Percentiles rank a stretch among this genome's conserved stretches.
Evolutionary conservation across 1,140 invertebrate genomes (phyloP).

Genomic region (Procambarus clarkii): DNA sequence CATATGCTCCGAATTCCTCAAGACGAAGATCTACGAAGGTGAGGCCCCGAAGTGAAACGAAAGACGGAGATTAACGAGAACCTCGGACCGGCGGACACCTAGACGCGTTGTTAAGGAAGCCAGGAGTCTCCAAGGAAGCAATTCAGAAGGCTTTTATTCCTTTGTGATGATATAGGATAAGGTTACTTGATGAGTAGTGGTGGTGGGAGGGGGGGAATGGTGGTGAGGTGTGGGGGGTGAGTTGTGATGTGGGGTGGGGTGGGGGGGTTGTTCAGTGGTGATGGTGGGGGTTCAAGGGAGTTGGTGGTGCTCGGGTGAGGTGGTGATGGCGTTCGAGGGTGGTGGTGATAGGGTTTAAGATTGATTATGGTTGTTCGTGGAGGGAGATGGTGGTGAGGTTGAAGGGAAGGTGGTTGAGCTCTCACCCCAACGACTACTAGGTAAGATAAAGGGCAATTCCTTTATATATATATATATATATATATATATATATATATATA

Average conservation of each 20-base stretch:
- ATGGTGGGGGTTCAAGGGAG: background rate
- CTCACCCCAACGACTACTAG: too few relatives aligned
- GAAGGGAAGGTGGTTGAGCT: too few relatives aligned
- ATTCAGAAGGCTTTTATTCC: background rate
- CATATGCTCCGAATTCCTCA: too few relatives aligned
- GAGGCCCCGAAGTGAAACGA: background rate
- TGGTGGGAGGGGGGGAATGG: too few relatives aligned
- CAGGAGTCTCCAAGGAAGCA: background rate
- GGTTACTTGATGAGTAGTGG: background rate
- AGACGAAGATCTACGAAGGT: background rate
- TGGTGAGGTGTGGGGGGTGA: background rate
- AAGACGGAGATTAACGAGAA: background rate
- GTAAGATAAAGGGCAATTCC: too few relatives aligned
- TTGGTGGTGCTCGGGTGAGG: background rate
- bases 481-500: too few relatives aligned
- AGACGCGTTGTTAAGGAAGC: background rate
- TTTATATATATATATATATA: too few relatives aligned
- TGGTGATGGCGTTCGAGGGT: background rate
- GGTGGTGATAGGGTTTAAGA: background rate
- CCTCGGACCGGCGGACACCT: background rate
- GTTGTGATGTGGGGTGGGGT: too few relatives aligned
- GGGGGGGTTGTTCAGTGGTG: background rate
- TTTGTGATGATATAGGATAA: constrained; percentile 16
- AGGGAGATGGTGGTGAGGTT: too few relatives aligned
- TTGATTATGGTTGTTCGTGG: background rate